Conservation (phyloP, 1,140 invertebrate species). For the Homalodisca vitripennis region DNA sequence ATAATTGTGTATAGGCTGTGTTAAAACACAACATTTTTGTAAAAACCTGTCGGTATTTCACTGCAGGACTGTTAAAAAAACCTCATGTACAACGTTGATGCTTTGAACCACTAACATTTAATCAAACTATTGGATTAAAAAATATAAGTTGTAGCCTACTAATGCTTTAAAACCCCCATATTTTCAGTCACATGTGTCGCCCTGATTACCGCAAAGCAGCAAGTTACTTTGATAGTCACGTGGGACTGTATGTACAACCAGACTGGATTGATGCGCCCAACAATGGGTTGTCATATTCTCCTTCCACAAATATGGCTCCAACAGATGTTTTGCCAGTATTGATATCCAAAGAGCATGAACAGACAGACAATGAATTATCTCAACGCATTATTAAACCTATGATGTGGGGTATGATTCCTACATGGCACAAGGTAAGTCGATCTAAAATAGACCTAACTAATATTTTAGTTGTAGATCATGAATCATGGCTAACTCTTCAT, state of each 20-base stretch:
- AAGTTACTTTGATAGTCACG: slow-evolving; percentile 33
- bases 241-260: slow-evolving; percentile 43
- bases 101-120: too few relatives aligned
- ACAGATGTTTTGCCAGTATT: slow-evolving; percentile 70
- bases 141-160: too few relatives aligned
- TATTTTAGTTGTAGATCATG: background rate
- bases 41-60: too few relatives aligned
- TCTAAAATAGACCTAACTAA: background rate
- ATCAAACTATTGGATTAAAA: too few relatives aligned
- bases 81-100: too few relatives aligned
- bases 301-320: slow-evolving; percentile 73
- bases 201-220: slow-evolving; percentile 32
- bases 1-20: too few relatives aligned
- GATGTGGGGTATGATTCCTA: slow-evolving; percentile 84
- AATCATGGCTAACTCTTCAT: background rate
- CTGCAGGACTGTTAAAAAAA: too few relatives aligned
- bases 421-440: slow-evolving; percentile 69
- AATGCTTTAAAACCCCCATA: too few relatives aligned
- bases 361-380: slow-evolving; percentile 38
- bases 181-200: slow-evolving; percentile 22
- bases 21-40: too few relatives aligned
- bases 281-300: slow-evolving; percentile 58
- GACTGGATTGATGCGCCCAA: slow-evolving; percentile 56
- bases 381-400: slow-evolving; percentile 64
- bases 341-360: slow-evolving; percentile 55